Percentiles rank a stretch among this genome's conserved stretches.
Evolutionary conservation across 1,140 invertebrate genomes (phyloP).

Genomic region (Condylostylus longicornis): DNA sequence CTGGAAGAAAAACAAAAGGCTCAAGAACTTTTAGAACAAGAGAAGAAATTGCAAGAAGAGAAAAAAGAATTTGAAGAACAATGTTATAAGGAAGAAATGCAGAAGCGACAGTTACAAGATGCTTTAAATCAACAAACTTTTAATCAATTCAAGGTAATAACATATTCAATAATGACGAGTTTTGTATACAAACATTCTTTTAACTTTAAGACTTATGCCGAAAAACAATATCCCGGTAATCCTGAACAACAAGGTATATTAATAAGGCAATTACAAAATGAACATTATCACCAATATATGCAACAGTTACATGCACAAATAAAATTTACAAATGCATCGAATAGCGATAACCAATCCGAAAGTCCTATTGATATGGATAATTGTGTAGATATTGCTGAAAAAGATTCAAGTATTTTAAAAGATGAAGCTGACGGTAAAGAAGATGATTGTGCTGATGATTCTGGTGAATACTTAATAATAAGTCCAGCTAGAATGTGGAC

Average conservation of each 20-base stretch:
- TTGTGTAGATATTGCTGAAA: background rate
- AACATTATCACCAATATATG: constrained; percentile 97
- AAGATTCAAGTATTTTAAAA: constrained; percentile 10
- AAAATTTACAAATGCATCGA: constrained; percentile 4
- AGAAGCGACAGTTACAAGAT: constrained; percentile 75
- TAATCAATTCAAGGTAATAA: constrained; percentile 60
- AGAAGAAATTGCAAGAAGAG: constrained; percentile 34
- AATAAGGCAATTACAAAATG: constrained; percentile 85
- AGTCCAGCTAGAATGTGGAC: constrained; percentile 92
- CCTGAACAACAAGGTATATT: constrained; percentile 86
- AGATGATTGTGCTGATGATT: constrained; percentile 23
- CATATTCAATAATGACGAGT: background rate
- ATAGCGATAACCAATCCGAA: constrained; percentile 10
- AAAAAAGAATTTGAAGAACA: constrained; percentile 40
- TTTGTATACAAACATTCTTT: constrained; percentile 2
- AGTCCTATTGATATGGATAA: constrained; percentile 1
- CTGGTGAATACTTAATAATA: constrained; percentile 38
- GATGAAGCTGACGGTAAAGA: background rate
- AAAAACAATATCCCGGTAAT: constrained; percentile 85
- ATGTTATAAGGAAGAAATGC: constrained; percentile 46
- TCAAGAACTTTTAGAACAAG: constrained; percentile 31
- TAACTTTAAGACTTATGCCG: constrained; percentile 58
- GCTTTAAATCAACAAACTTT: constrained; percentile 94
- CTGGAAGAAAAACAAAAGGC: constrained; percentile 26
- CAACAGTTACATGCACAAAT: constrained; percentile 54